These are phyloP conservation scores for Circaetus cinerascens DNA, from an alignment of 2,113 vertebrate genomes.

Conservation along the genomic window DNA sequence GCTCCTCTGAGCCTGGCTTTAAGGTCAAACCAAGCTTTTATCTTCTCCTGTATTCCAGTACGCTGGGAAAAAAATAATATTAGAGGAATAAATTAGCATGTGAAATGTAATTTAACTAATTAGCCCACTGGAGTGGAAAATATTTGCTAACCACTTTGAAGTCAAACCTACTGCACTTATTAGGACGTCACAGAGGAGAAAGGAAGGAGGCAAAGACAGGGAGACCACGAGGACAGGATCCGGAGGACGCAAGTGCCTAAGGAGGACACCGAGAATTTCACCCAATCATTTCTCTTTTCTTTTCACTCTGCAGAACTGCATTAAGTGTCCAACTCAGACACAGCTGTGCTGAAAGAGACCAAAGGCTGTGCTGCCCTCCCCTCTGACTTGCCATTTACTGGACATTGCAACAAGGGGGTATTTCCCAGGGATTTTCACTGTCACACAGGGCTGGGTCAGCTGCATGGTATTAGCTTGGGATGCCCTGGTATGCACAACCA, in stretches of 20 bases:
- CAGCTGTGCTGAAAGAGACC: neutral
- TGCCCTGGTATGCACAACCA: neutral
- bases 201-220: neutral
- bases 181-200: neutral
- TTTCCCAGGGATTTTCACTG: fast-evolving
- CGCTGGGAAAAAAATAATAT: neutral
- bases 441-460: neutral
- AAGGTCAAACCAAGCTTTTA: conserved; percentile 46
- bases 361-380: neutral
- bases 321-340: neutral
- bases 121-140: conserved; percentile 52
- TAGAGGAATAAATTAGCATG: conserved; percentile 57
- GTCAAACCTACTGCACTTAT: neutral
- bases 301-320: neutral
- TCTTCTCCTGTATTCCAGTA: neutral
- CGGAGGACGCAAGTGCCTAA: neutral
- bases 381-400: neutral
- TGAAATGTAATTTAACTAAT: conserved; percentile 63
- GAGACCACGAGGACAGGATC: neutral
- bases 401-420: fast-evolving
- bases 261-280: neutral
- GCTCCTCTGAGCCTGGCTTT: neutral
- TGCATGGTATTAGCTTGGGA: neutral
- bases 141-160: conserved; percentile 46
- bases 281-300: neutral